Evolutionary conservation across 2,888 invertebrate species (phyloP), one percentile per base, ranked within the genome.

Genomic region (Tetragnatha montana): DNA sequence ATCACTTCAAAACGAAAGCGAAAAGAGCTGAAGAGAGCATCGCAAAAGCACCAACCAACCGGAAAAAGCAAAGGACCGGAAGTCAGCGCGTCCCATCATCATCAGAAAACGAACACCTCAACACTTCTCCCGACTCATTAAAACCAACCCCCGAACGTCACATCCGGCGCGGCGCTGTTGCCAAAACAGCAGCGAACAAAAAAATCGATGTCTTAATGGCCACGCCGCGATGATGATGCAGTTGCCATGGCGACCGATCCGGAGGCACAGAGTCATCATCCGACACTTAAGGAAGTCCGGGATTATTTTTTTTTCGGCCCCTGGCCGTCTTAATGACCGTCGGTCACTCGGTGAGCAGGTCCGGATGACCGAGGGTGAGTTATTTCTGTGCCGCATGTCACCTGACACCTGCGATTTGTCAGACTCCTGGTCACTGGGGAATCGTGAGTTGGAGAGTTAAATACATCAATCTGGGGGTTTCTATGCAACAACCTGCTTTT

Each of bases 151-250:
- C 47, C 47, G n/a, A 75, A 82, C 87, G 87, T 88, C 87, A 88
- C 71, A 71, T 88, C 87, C 82, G 87, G 78, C 87, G 74, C 87
- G 74, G 74, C 75, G 74, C 74, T 87, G 76, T 82, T 88, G 87
- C 87, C 87, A 88, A 88, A 88, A 88, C 82, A 88, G 82, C 76
- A 87, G 82, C 76, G 71, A 21, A 69, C 71, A 87, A 87, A 87
- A 88, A 88, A 82, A 88, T 88, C 87, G 87, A 88, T 88, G 70
- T 74, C 81, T 82, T 88, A 88, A 88, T 88, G 87, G 81, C 82
- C 71, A 80, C 81, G 71, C 81, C 76, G 71, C 50, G 87, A 82
- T 81, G 87, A n/a, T n/a, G n/a, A n/a, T 35, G 35, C 82, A 82
- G 87, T 88, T 82, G 70, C 70, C 60, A 81, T 88, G 60, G 60